phyloP scores from a whole-genome alignment of 1,140 invertebrate genomes.

The Bombus superbus region DNA sequence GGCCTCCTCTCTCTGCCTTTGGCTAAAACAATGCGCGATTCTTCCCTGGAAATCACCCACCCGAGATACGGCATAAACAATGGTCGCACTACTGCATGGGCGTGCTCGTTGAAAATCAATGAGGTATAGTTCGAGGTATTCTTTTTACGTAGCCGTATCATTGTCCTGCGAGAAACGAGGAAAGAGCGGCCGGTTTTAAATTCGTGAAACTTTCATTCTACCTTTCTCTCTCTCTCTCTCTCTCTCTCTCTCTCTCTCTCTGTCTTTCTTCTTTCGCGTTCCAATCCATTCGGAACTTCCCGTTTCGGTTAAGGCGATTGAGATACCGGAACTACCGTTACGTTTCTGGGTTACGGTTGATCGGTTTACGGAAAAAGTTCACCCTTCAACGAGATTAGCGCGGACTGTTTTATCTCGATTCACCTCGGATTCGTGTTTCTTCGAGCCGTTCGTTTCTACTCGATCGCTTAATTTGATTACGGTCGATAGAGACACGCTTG shows the following conservation, averaged over 20 bases:
- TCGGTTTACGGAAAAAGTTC: background rate
- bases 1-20: slow-evolving; percentile 43
- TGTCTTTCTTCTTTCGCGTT: background rate
- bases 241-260: background rate
- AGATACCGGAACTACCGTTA: background rate
- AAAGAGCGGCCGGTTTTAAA: slow-evolving; percentile 3
- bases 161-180: slow-evolving; percentile 36
- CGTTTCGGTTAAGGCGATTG: slow-evolving; percentile 1
- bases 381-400: background rate
- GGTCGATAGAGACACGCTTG: no score
- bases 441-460: background rate
- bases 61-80: slow-evolving; percentile 61
- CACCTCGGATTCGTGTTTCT: no score
- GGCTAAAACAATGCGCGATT: slow-evolving; percentile 68
- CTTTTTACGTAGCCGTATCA: slow-evolving; percentile 52
- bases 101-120: slow-evolving; percentile 61
- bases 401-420: background rate
- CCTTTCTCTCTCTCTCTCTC: no score
- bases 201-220: slow-evolving; percentile 18
- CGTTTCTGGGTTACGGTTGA: background rate
- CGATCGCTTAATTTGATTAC: background rate
- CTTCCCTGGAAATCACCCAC: slow-evolving; percentile 62
- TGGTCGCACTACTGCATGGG: slow-evolving; percentile 40
- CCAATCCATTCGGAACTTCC: background rate
- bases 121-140: slow-evolving; percentile 50